Evolutionary conservation across 2,797 vertebrate species (phyloP), one percentile per base, ranked within the genome.

Genomic region (Coregonus sp.): DNA sequence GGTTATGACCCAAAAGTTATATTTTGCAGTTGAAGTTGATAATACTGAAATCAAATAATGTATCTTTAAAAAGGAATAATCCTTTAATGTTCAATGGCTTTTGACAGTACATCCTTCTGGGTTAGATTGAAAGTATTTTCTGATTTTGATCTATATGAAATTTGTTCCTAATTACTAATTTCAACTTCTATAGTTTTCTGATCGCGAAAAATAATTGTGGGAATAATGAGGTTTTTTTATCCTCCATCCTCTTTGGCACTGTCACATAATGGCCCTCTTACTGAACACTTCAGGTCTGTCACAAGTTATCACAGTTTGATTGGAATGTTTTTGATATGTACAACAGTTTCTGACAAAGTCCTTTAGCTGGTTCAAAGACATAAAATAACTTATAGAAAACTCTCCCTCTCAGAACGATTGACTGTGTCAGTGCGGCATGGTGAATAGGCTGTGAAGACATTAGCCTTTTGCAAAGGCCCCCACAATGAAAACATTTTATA

Each of bases 141-240:
- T 67, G n/a, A 40, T 70, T 73, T 56, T 75, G 76, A 75, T 84
- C 80, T 78, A 61, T 74, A 18, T 71, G 71, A 86, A 6, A 81
- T 80, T 56, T 77, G 18, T 29, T 81, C 56, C 20, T 76, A 80
- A 86, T 85, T 86, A 6, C 80, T 85, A 80, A 84, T 76, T 86
- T 87, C 86, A 81, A 65, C 20, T 52, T 33, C 63, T 25, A 76
- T 78, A 40, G 40, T 2, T 40, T 40, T 69, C 73, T 65, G 82
- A 89, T 88, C 83, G 86, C 1, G 70, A 65, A 35, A 66, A 15
- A 82, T 25, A 81, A 78, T 71, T 66, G 47, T 0, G 1, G 69
- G 79, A 81, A 85, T 85, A 83, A 84, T 86, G 74, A 82, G 77
- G 77, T 71, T 54, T 77, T 83, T 89, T 84, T 80, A 82, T 85